Conservation (phyloP, 2,113 vertebrate species). For the Paraplagusia blochii region DNA sequence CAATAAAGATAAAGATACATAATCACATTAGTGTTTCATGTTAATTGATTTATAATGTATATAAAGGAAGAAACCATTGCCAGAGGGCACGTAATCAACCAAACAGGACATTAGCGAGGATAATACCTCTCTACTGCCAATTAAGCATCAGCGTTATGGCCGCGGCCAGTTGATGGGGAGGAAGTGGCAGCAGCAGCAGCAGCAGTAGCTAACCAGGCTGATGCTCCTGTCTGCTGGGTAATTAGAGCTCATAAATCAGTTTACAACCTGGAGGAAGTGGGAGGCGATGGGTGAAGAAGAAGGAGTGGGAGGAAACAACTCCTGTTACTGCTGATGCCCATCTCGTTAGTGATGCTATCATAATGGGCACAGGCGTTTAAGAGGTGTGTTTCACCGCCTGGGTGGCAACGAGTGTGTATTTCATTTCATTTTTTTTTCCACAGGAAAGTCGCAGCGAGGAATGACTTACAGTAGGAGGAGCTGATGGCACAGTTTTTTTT, state of each 20-base stretch:
- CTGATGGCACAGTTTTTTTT: too few relatives aligned
- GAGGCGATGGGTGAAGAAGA: constrained; percentile 36
- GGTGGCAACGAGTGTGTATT: constrained; percentile 20
- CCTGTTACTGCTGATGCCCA: constrained; percentile 38
- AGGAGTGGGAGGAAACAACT: constrained; percentile 42
- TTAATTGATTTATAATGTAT: neutral
- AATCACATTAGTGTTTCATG: too few relatives aligned
- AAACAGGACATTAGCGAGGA: constrained; percentile 2
- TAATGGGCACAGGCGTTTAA: constrained; percentile 48
- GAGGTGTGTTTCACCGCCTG: constrained; percentile 16
- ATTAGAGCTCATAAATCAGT: constrained; percentile 60
- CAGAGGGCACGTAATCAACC: neutral
- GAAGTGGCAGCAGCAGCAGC: constrained; percentile 14
- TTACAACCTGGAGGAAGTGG: constrained; percentile 41
- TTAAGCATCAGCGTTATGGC: constrained; percentile 26
- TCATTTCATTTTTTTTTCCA: constrained; percentile 13
- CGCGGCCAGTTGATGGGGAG: constrained; percentile 16
- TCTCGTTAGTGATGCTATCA: constrained; percentile 60
- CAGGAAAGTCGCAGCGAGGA: constrained; percentile 2
- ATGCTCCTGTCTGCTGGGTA: constrained; percentile 44
- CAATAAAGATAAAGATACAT: neutral
- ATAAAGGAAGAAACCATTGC: neutral
- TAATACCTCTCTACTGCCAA: constrained; percentile 19
- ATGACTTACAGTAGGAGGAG: neutral
- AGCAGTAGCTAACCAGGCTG: constrained; percentile 17